Base-by-base conservation (phyloP, 2,113 vertebrate species). In the Choloepus hoffmanni region DNA sequence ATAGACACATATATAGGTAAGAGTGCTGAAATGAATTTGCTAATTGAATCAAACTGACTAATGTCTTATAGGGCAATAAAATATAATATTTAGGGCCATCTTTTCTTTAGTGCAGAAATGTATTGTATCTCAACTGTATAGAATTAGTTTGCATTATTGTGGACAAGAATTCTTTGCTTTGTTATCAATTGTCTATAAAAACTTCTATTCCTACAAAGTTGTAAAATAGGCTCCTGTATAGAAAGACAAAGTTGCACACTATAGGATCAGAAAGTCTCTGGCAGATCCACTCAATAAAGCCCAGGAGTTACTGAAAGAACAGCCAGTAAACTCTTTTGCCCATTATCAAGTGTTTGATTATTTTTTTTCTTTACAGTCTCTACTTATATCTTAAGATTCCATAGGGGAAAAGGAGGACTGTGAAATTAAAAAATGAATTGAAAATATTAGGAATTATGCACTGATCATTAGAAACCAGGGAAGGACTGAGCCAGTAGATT, bases 111-210 rank as follows among this genome's bases (percentile, higher is more conserved):
- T 16, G 24, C 53, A 21, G 18, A 90, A 95, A 92, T 79, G 1
- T 73, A 55, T 83, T 96, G 48, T 72, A 50, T 45, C 40, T 89
- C 40, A 86, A 23, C 12, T 55, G 13, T 40, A 43, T 4, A 89
- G 92, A 93, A 83, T 67, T 67, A 89, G 91, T 83, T 77, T 83
- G 26, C 1, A 67, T 94, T 79, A 85, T 28, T 79, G 40, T 84
- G 36, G 23, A 60, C 62, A 77, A 45, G 1, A 63, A 55, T 81
- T 68, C 70, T 65, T 67, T 53, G 2, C 13, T 48, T 63, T 96
- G 60, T 76, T 94, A 74, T 74, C 11, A 84, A 36, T 88, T 74
- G 15, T 84, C 5, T 79, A 36, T 53, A 86, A 90, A 2, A 65
- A 28, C 11, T 94, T 92, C 26, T 68, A 12, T 68, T 13, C 30